phyloP scores from a whole-genome alignment of 1,140 invertebrate species.

The Heterodera schachtii region DNA sequence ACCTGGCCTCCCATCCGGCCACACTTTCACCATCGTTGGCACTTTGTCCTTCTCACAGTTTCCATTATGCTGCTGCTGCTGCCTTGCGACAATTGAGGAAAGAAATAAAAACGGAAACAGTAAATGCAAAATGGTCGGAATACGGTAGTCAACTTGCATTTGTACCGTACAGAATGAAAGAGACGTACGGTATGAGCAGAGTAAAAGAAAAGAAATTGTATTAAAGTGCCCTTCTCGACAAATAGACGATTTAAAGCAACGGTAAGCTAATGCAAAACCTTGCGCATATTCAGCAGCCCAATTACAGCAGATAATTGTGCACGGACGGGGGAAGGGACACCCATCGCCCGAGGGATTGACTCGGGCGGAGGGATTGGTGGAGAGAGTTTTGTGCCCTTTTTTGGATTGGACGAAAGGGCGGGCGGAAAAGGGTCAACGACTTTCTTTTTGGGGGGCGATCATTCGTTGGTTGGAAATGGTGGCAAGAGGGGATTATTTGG shows the following conservation, averaged over 20 bases:
- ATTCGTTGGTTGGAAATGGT: too few relatives aligned
- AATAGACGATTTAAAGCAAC: too few relatives aligned
- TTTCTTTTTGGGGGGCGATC: not conserved
- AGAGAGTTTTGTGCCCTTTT: not conserved
- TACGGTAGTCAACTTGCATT: not conserved
- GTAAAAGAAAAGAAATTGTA: too few relatives aligned
- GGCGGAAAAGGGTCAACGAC: not conserved
- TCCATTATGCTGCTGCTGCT: not conserved
- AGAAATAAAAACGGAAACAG: not conserved
- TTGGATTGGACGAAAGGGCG: not conserved
- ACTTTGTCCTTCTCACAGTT: not conserved
- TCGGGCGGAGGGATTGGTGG: not conserved
- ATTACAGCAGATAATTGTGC: too few relatives aligned
- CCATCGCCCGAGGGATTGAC: not conserved
- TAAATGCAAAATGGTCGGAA: not conserved
- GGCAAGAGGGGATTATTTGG: not conserved
- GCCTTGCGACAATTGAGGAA: not conserved
- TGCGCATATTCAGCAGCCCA: too few relatives aligned
- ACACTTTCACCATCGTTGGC: not conserved
- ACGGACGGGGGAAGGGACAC: not conserved
- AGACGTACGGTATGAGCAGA: too few relatives aligned
- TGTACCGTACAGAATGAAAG: too few relatives aligned
- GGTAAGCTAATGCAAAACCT: too few relatives aligned
- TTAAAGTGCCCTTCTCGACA: too few relatives aligned
- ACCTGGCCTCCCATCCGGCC: constrained; percentile 9